A percentile compares a stretch with the other conserved stretches of the same genome.
phyloP scores from a whole-genome alignment of 2,888 invertebrate genomes.

The Cremastinae sp. region DNA sequence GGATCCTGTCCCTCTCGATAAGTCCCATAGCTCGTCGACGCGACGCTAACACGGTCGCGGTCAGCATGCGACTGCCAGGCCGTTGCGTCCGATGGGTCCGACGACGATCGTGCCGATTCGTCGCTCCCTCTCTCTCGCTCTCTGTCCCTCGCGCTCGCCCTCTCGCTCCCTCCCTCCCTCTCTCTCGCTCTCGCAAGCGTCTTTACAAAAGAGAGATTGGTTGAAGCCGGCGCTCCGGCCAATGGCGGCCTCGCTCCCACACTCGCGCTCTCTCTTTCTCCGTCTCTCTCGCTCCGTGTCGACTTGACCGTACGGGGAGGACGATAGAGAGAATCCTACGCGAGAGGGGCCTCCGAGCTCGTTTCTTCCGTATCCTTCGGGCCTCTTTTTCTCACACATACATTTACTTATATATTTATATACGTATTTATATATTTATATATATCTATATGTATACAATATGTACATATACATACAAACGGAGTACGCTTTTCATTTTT shows the following conservation, averaged over 20 bases:
- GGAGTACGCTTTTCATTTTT: no score
- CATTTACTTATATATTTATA: no score
- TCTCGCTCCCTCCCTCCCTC: constrained; percentile 24
- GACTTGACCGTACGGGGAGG: not conserved
- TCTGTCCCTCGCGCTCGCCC: constrained; percentile 20
- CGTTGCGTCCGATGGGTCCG: constrained; percentile 64
- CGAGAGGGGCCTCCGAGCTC: constrained; percentile 30
- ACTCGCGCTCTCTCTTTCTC: no score
- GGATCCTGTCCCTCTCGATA: constrained; percentile 41
- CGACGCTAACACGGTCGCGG: constrained; percentile 77
- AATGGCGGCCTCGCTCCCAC: no score
- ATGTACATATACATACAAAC: no score
- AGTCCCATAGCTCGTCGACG: constrained; percentile 72
- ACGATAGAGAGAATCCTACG: constrained; percentile 44
- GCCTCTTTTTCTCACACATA: constrained; percentile 1
- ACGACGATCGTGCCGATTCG: constrained; percentile 46
- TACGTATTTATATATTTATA: no score
- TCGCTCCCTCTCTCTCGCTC: constrained; percentile 23
- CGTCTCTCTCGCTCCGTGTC: no score
- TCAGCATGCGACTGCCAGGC: constrained; percentile 77
- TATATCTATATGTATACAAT: no score
- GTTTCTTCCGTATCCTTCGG: constrained; percentile 39
- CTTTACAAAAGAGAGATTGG: not conserved
- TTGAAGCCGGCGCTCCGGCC: no score
- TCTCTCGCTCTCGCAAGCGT: constrained; percentile 19